A percentile compares a stretch with the other conserved stretches of the same genome.
phyloP scores from a whole-genome alignment of 2,797 vertebrate genomes.

The Scomberomorus guttatus region DNA sequence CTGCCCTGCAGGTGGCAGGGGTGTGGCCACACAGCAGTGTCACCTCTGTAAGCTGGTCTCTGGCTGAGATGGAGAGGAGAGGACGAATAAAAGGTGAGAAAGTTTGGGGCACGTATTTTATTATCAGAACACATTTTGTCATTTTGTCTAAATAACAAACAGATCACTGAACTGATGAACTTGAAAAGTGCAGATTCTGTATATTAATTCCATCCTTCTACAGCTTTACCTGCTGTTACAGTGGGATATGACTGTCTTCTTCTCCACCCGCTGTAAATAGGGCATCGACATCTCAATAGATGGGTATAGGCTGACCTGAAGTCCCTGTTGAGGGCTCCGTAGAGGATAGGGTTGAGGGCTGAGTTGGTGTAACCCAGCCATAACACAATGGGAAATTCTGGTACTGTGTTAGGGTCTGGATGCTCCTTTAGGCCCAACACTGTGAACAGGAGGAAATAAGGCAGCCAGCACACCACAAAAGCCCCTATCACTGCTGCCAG shows the following conservation, averaged over 20 bases:
- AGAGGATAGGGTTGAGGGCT: constrained; percentile 94
- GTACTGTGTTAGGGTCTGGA: constrained; percentile 67
- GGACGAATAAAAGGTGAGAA: not conserved
- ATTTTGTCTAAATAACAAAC: not conserved
- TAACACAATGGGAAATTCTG: constrained; percentile 86
- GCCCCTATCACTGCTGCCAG: constrained; percentile 92
- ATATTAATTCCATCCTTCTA: not conserved
- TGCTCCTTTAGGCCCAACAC: constrained; percentile 88
- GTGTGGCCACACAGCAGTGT: constrained; percentile 74
- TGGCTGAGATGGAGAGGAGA: constrained; percentile 60
- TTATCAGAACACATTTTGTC: not conserved
- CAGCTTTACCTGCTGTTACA: constrained; percentile 58
- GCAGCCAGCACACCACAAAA: constrained; percentile 95
- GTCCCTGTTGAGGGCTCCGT: constrained; percentile 93
- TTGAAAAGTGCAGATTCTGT: not conserved
- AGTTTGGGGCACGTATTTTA: not conserved
- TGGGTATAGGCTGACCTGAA: constrained; percentile 91
- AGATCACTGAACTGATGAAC: not conserved
- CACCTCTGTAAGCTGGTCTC: constrained; percentile 73
- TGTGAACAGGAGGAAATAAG: constrained; percentile 94
- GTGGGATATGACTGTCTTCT: constrained; percentile 47
- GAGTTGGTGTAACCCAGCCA: constrained; percentile 97
- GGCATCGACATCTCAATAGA: constrained; percentile 83
- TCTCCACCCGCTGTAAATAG: constrained; percentile 48
- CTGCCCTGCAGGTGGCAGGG: constrained; percentile 63